phyloP scores from a whole-genome alignment of 23 tunicate genomes.

The Pegea sp. region DNA sequence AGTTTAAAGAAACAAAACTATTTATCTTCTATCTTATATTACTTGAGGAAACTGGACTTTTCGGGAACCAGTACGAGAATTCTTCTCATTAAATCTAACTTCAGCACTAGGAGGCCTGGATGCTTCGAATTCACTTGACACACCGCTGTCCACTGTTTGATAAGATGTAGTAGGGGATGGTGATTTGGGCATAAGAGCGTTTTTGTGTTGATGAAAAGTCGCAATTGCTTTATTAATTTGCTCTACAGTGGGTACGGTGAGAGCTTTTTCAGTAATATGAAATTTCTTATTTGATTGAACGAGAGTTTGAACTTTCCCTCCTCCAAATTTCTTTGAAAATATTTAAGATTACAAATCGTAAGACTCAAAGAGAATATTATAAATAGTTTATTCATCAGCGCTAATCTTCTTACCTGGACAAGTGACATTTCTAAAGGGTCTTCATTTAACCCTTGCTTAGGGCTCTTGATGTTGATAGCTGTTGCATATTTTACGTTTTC shows the following conservation, averaged over 20 bases:
- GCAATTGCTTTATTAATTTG: background rate
- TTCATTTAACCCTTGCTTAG: background rate
- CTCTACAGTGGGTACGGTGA: background rate
- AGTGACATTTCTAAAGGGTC: background rate
- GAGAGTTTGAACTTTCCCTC: background rate
- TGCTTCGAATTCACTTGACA: too few relatives aligned
- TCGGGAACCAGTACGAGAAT: too few relatives aligned
- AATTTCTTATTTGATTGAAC: background rate
- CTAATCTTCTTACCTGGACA: background rate
- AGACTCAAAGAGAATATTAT: too few relatives aligned
- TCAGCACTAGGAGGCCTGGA: too few relatives aligned
- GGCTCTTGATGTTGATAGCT: background rate
- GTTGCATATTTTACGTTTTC: background rate
- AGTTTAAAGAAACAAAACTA: too few relatives aligned
- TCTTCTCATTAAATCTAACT: too few relatives aligned
- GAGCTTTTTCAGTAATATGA: background rate
- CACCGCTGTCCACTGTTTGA: constrained; percentile 2
- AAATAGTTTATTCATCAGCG: background rate
- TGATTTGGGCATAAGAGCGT: background rate
- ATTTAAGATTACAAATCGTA: background rate
- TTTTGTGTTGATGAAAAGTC: background rate
- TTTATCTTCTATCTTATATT: too few relatives aligned
- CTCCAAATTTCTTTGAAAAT: background rate
- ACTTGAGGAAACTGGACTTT: too few relatives aligned
- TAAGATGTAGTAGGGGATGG: background rate